Evolutionary conservation across 2,113 vertebrate genomes (phyloP).

Genomic region (Phrynocephalus versicolor): DNA sequence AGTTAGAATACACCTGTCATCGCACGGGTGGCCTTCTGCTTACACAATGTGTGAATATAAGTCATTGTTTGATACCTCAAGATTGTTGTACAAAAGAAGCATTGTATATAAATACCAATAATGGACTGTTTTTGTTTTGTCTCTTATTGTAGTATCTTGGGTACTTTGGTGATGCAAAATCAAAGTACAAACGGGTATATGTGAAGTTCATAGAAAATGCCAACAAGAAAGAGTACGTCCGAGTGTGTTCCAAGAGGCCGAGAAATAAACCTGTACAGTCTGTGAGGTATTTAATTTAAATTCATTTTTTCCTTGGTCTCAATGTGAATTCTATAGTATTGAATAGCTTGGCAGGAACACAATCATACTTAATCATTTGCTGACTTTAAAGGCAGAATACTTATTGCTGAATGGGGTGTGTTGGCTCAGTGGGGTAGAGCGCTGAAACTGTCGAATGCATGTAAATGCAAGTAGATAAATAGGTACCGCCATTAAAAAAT

Average conservation of each 20-base stretch:
- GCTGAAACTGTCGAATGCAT: too few species aligned
- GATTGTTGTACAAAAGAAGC: constrained; percentile 26
- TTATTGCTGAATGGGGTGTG: neutral
- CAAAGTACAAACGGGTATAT: constrained; percentile 95
- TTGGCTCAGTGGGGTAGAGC: too few species aligned
- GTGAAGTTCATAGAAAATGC: constrained; percentile 97
- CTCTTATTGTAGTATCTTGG: constrained; percentile 87
- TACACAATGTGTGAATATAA: neutral
- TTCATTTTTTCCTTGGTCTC: constrained; percentile 34
- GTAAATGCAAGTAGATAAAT: too few species aligned
- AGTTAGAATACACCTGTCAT: too few species aligned
- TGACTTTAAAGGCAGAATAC: neutral
- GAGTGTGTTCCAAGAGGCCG: constrained; percentile 94
- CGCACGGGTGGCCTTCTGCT: neutral
- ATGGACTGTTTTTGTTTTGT: neutral
- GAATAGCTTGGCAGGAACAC: neutral
- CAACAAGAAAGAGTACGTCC: constrained; percentile 97
- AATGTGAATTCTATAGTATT: neutral
- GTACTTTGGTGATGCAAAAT: constrained; percentile 96
- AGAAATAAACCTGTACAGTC: constrained; percentile 89
- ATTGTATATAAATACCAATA: neutral
- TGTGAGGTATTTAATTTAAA: constrained; percentile 83
- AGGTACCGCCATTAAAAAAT: too few species aligned
- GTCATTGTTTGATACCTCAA: neutral
- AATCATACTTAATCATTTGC: neutral